Conservation (phyloP, 1,140 invertebrate genomes). For the Ostrea denselamellosa region DNA sequence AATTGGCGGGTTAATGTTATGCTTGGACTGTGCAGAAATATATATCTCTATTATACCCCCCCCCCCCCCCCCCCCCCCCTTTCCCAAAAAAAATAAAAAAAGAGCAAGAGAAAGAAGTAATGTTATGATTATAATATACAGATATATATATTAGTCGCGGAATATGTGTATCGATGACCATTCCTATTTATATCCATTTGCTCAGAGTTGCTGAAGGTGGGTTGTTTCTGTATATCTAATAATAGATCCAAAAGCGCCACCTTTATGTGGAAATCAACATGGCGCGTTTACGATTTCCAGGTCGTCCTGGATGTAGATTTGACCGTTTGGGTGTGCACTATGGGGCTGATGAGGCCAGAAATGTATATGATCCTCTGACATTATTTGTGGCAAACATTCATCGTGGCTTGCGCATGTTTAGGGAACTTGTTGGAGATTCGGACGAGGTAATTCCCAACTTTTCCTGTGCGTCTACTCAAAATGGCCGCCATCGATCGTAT, state of each 20-base stretch:
- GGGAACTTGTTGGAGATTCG: slow-evolving; percentile 78
- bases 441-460: slow-evolving; percentile 77
- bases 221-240: slow-evolving; percentile 11
- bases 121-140: not conserved
- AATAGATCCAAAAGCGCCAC: slow-evolving; percentile 29
- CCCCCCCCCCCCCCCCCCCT: too few species aligned
- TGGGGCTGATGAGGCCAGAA: slow-evolving; percentile 72
- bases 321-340: slow-evolving; percentile 74
- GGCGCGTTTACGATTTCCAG: slow-evolving; percentile 79
- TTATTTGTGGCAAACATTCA: slow-evolving; percentile 72
- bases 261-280: slow-evolving; percentile 68
- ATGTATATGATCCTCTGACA: slow-evolving; percentile 67
- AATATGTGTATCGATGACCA: not conserved
- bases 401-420: slow-evolving; percentile 77
- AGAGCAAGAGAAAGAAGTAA: not conserved
- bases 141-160: not conserved
- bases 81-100: not conserved
- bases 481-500: slow-evolving; percentile 58
- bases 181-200: not conserved
- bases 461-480: slow-evolving; percentile 50
- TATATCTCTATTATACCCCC: too few species aligned
- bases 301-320: slow-evolving; percentile 78
- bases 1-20: slow-evolving; percentile 30
- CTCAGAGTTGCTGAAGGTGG: not conserved
- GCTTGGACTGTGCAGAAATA: not conserved